Percentiles rank a stretch among this genome's conserved stretches.
Evolutionary conservation across 2,113 vertebrate genomes (phyloP).

Genomic region (Saccopteryx bilineata): DNA sequence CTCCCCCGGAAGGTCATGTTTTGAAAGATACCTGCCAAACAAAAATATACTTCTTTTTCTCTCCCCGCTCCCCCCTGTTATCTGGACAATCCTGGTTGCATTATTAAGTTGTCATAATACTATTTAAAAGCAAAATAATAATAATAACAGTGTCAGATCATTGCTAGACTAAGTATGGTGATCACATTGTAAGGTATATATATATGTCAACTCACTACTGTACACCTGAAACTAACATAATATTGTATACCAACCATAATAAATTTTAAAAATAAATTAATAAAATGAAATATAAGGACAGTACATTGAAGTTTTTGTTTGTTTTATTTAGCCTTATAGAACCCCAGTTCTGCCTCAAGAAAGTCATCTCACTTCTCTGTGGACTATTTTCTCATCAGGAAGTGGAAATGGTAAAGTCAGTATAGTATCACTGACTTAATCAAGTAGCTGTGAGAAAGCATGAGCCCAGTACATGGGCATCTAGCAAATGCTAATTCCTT

Average conservation of each 20-base stretch:
- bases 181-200: background rate
- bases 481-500: background rate
- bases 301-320: background rate
- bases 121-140: constrained; percentile 18
- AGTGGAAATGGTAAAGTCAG: background rate
- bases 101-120: constrained; percentile 29
- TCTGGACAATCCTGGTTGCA: background rate
- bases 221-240: background rate
- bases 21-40: background rate
- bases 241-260: background rate
- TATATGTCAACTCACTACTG: background rate
- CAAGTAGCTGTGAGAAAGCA: background rate
- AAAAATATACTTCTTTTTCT: background rate
- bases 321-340: background rate
- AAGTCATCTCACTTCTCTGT: background rate
- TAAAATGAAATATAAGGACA: background rate
- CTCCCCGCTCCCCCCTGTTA: background rate
- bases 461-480: background rate
- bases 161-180: background rate
- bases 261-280: background rate
- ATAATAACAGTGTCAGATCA: background rate
- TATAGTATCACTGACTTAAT: background rate
- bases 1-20: background rate
- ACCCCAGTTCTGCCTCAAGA: background rate
- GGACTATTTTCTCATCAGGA: background rate